A percentile compares a stretch with the other conserved stretches of the same genome.
These are phyloP conservation scores for Pollenia labialis DNA, from an alignment of 2,888 invertebrate genomes.

Conservation along the genomic window DNA sequence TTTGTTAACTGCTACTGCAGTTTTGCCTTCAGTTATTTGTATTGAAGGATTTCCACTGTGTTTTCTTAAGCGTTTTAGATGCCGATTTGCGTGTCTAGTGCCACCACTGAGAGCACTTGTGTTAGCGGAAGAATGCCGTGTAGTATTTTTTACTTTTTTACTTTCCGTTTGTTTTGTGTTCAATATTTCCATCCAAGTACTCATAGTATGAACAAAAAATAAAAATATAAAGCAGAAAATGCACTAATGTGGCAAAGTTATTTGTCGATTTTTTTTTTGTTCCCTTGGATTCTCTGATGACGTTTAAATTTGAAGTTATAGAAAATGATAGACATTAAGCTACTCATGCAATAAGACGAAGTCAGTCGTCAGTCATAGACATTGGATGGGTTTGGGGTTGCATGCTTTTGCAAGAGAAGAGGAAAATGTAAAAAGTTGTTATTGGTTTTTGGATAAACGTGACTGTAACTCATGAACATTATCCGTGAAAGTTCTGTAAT, in stretches of 20 bases:
- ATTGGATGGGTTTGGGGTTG: too few species aligned
- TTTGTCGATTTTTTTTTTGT: background rate
- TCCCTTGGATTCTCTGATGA: background rate
- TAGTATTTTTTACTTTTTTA: slow-evolving; percentile 44
- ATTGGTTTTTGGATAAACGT: slow-evolving; percentile 53
- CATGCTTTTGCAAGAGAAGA: background rate
- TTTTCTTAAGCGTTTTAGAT: slow-evolving; percentile 54
- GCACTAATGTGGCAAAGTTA: slow-evolving; percentile 39
- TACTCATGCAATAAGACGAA: background rate
- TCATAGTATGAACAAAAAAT: slow-evolving; percentile 56
- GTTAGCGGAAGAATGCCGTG: slow-evolving; percentile 49
- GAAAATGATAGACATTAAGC: background rate
- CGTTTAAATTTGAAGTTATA: background rate
- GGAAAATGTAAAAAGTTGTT: slow-evolving; percentile 22
- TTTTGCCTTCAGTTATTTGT: slow-evolving; percentile 29
- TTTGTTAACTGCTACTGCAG: slow-evolving; percentile 33
- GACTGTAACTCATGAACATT: slow-evolving; percentile 37
- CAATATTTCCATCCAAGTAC: slow-evolving; percentile 61
- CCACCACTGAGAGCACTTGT: slow-evolving; percentile 16
- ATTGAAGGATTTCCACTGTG: slow-evolving; percentile 20
- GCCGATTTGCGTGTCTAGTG: slow-evolving; percentile 40
- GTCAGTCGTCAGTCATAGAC: background rate
- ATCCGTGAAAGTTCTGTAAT: slow-evolving; percentile 45
- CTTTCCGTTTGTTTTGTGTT: slow-evolving; percentile 62
- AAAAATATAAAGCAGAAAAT: background rate